A percentile compares a stretch with the other conserved stretches of the same genome.
phyloP scores from a whole-genome alignment of 2,888 invertebrate species.

The Cryptocephalus primarius region DNA sequence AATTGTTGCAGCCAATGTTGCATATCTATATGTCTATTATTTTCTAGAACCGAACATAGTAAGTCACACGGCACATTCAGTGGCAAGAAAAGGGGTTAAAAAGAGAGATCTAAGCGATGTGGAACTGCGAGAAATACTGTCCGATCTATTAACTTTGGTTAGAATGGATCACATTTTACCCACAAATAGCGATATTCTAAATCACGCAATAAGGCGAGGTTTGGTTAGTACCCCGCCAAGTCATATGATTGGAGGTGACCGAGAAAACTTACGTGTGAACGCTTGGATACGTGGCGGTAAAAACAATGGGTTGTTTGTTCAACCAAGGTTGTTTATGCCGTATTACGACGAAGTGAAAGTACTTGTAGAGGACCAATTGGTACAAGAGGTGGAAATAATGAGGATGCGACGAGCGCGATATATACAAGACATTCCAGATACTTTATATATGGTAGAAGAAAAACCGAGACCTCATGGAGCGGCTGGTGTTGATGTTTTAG shows the following conservation, averaged over 20 bases:
- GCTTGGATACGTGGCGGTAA: slow-evolving; percentile 73
- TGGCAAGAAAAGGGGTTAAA: slow-evolving; percentile 72
- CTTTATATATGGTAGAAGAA: slow-evolving; percentile 70
- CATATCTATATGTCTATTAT: neutral
- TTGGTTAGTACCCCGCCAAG: slow-evolving; percentile 73
- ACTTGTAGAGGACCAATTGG: slow-evolving; percentile 72
- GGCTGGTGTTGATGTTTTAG: slow-evolving; percentile 51
- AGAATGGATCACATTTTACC: slow-evolving; percentile 86
- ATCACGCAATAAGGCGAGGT: slow-evolving; percentile 58
- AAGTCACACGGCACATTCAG: slow-evolving; percentile 88
- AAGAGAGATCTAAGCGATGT: slow-evolving; percentile 75
- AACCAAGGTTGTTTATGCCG: slow-evolving; percentile 86
- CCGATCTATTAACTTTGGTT: slow-evolving; percentile 73
- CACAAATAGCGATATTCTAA: slow-evolving; percentile 65
- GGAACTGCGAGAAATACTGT: slow-evolving; percentile 73
- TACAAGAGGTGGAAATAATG: slow-evolving; percentile 52
- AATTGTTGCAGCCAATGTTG: neutral
- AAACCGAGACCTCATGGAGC: slow-evolving; percentile 31
- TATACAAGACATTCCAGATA: slow-evolving; percentile 81
- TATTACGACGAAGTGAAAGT: slow-evolving; percentile 92
- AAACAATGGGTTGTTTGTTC: slow-evolving; percentile 62
- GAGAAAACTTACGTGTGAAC: slow-evolving; percentile 52
- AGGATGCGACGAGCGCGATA: slow-evolving; percentile 43
- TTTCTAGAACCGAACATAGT: slow-evolving; percentile 74
- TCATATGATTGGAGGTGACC: slow-evolving; percentile 73